Base-by-base conservation (phyloP, 2,797 vertebrate genomes). In the Gallirallus australis region DNA sequence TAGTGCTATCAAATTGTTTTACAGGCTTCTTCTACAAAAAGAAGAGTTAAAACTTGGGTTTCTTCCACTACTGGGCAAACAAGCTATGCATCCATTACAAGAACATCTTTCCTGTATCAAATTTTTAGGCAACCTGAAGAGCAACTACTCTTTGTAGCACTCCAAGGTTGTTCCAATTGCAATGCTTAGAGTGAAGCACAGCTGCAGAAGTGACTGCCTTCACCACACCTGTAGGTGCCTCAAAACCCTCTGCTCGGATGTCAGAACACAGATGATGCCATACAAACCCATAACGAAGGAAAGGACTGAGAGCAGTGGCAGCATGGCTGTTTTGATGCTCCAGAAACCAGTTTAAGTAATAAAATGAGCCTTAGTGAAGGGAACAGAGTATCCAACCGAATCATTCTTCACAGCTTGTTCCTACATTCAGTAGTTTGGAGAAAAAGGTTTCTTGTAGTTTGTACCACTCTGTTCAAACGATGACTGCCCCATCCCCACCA, bases 341-440 rank as follows among this genome's bases (percentile, higher is more conserved):
- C 83, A 95, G 89, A 96, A 94, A 81, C 77, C 19, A 86, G 48
- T 30, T 15, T 20, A 61, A 82, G 35, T 77, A 82, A 72, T 33
- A 57, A 95, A 73, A 93, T 13, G 57, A 93, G 90, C 24, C 54
- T 63, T 68, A 83, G 14, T n/a, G 48, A 79, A 95, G 81, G 90
- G 96, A 96, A 96, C 87, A 81, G 89, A 96, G 86, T 24, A 42
- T 94, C 83, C 96, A 97, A 94, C 81, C 93, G 95, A 97, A 97
- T 96, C 91, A 92, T 76, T 96, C 94, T 98, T 98, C 98, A 98
- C 98, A 98, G 98, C 97, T 98, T 98, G 97, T 97, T 98, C 98
- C 98, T 98, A 98, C 96, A 97, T 97, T 99, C 98, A 98, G 98
- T 97, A 98, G 98, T 98, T 96, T 96, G 93, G 92, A 97, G 84